Evolutionary conservation across 2,797 vertebrate genomes (phyloP), one percentile per base, ranked within the genome.

Genomic region (Hypotaenidia okinawae): DNA sequence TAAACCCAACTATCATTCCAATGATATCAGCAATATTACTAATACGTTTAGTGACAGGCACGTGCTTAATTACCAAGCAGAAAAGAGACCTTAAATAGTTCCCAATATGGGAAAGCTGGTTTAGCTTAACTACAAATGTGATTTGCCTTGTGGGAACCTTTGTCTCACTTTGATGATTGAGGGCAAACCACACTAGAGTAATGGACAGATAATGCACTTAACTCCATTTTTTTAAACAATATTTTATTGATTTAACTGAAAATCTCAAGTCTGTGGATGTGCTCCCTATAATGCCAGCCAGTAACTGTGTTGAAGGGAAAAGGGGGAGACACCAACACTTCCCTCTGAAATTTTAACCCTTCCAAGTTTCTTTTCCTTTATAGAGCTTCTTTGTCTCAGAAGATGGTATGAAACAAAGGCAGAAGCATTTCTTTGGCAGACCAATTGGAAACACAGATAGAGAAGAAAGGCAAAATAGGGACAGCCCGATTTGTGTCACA

Each of bases 231-330:
- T 96, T n/a, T 11, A 94, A 93, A 83, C 58, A 92, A 25, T 80
- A 64, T 89, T 90, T 75, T 94, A 96, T 95, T 91, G 95, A 96
- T 97, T 96, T 92, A 93, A 77, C 85, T 74, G 95, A 96, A 95
- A 93, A 75, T 66, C 52, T 92, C 85, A 78, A 17, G 55, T 90
- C 78, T 59, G 68, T 73, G 94, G 85, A 66, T 79, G 76, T 87
- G 57, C 59, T 94, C 55, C 80, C 15, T 87, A 63, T 73, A 55
- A 62, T 91, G 27, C 25, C 79, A 90, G 89, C 69, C n/a, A 89
- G 32, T 59, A 94, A 57, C n/a, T 23, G 9, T 52, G 47, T 45
- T 76, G 76, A 94, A 91, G 57, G 25, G 61, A 85, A 88, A 84
- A 24, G 13, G 43, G 49, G 15, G 18, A 16, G 22, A 37, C 37